Conservation (phyloP, 2,797 vertebrate species). For the Chaenodraco wilsoni region DNA sequence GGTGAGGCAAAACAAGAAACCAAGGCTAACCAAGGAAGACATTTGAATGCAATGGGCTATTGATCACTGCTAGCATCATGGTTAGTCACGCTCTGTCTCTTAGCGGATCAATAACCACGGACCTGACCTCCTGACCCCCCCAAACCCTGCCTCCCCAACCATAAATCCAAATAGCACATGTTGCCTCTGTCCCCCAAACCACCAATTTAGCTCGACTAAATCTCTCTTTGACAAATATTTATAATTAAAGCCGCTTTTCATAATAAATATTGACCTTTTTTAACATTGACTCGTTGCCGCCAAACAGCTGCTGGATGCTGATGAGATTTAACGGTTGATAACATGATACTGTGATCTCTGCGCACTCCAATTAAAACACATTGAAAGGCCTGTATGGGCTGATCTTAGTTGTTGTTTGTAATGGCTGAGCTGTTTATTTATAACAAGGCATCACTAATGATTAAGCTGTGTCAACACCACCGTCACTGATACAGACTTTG, state of each 20-base stretch:
- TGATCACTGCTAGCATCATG: constrained; percentile 42
- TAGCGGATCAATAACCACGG: constrained; percentile 25
- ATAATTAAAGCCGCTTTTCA: neutral
- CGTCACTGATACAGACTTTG: constrained; percentile 44
- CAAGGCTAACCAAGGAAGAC: constrained; percentile 3
- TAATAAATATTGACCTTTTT: constrained; percentile 6
- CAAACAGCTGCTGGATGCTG: constrained; percentile 26
- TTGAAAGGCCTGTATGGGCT: constrained; percentile 29
- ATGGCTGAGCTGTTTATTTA: constrained; percentile 44
- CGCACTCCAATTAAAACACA: constrained; percentile 45
- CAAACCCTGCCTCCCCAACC: neutral
- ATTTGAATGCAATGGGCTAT: constrained; percentile 15
- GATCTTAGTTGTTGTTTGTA: constrained; percentile 31
- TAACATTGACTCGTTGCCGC: constrained; percentile 20
- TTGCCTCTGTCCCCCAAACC: constrained; percentile 6
- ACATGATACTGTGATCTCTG: constrained; percentile 20
- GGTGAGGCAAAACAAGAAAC: neutral
- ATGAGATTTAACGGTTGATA: constrained; percentile 27
- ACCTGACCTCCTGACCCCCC: constrained; percentile 46
- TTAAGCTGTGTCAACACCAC: constrained; percentile 46
- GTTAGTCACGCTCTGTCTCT: constrained; percentile 32
- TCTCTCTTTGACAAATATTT: neutral
- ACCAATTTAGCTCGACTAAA: neutral
- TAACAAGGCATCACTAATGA: constrained; percentile 53
- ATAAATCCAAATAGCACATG: constrained; percentile 1